phyloP scores from a whole-genome alignment of 2,113 vertebrate species.

The Cygnus buccinator region DNA sequence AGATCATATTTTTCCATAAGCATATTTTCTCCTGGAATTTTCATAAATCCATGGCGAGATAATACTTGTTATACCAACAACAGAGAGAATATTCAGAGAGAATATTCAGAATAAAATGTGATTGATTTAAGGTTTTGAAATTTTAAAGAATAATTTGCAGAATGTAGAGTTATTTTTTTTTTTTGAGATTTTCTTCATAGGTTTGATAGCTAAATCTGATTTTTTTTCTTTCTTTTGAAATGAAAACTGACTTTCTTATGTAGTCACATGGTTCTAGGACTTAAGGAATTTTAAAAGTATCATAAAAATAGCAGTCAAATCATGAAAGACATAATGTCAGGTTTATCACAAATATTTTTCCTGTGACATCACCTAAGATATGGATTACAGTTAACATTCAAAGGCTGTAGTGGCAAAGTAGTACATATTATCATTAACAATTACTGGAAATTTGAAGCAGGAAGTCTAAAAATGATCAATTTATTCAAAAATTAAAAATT shows the following conservation, averaged over 20 bases:
- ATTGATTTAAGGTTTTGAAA: not conserved
- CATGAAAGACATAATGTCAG: not conserved
- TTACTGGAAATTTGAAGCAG: not conserved
- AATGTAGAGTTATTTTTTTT: not conserved
- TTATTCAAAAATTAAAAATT: not conserved
- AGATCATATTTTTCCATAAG: not conserved
- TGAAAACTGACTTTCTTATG: not conserved
- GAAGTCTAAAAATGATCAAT: not conserved
- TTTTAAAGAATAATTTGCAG: not conserved
- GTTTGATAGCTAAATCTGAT: not conserved
- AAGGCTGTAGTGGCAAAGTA: not conserved
- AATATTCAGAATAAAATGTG: not conserved
- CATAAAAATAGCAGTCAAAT: not conserved
- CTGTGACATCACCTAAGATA: not conserved
- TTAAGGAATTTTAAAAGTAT: not conserved
- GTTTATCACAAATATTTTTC: not conserved
- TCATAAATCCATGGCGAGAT: not conserved
- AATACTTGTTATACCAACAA: not conserved
- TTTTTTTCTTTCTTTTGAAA: not conserved
- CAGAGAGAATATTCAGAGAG: not conserved
- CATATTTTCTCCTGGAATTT: not conserved
- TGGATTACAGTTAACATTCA: not conserved
- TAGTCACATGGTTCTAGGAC: not conserved
- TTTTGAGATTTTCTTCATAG: not conserved
- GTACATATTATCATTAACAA: not conserved